Percentiles rank a stretch among this genome's conserved stretches.
Evolutionary conservation across 2,888 invertebrate species (phyloP).

Genomic region (Xanthorhoe spadicearia): DNA sequence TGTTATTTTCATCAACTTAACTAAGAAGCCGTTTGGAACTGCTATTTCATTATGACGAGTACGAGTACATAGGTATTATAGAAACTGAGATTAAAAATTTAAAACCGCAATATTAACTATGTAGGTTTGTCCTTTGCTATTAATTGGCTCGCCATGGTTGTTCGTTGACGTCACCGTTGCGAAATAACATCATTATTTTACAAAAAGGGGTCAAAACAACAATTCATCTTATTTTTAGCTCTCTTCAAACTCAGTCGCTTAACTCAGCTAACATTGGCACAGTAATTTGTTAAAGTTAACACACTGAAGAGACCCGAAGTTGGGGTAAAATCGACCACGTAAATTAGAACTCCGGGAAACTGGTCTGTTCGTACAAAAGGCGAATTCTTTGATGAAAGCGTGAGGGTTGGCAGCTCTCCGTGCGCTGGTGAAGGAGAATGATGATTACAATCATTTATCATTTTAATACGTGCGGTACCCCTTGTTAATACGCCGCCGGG

Average conservation of each 20-base stretch:
- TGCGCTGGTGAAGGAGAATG: conserved; percentile 61
- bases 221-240: conserved; percentile 71
- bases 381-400: conserved; percentile 18
- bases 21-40: no score
- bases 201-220: conserved; percentile 69
- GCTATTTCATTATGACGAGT: no score
- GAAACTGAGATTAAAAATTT: no score
- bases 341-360: conserved; percentile 48
- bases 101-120: no score
- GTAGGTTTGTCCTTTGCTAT: background rate
- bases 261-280: conserved; percentile 70
- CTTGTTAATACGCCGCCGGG: conserved; percentile 77
- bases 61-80: no score
- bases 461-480: conserved; percentile 80
- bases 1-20: no score
- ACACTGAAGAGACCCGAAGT: conserved; percentile 63
- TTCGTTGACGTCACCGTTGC: conserved; percentile 6
- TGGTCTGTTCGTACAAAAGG: conserved; percentile 15
- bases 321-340: conserved; percentile 66
- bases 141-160: background rate
- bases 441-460: conserved; percentile 82
- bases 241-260: conserved; percentile 63
- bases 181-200: conserved; percentile 63
- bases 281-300: conserved; percentile 82
- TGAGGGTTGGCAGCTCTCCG: conserved; percentile 25